Conservation (phyloP, 2,113 vertebrate species). For the Puma concolor region DNA sequence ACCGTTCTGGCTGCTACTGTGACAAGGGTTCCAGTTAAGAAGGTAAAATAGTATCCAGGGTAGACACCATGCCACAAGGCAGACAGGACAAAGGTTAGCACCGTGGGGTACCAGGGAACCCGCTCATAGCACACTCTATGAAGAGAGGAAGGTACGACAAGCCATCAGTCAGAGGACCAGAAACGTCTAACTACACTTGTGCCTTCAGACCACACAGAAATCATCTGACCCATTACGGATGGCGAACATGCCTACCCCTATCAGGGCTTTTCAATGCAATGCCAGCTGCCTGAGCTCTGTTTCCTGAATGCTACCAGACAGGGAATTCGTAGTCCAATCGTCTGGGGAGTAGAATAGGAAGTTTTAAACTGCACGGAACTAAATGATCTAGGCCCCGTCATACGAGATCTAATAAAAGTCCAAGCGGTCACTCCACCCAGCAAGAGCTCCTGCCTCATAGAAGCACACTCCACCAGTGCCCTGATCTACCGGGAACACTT, state of each 20-base stretch:
- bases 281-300: neutral
- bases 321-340: neutral
- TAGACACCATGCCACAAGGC: constrained; percentile 98
- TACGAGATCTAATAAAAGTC: neutral
- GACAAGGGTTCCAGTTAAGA: constrained; percentile 95
- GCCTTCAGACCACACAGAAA: neutral
- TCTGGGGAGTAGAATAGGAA: neutral
- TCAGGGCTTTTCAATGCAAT: neutral
- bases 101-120: constrained; percentile 89
- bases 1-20: constrained; percentile 93
- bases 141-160: constrained; percentile 51
- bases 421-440: neutral
- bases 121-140: constrained; percentile 95
- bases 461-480: neutral
- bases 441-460: neutral
- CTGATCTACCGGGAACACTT: neutral
- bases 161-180: neutral
- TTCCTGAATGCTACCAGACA: neutral
- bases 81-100: constrained; percentile 94
- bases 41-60: constrained; percentile 98
- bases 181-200: neutral
- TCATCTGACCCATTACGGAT: accelerated
- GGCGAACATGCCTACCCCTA: neutral
- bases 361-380: neutral
- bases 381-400: neutral